A percentile compares a stretch with the other conserved stretches of the same genome.
Evolutionary conservation across 1,140 invertebrate genomes (phyloP).

Genomic region (Calycopis cecrops): DNA sequence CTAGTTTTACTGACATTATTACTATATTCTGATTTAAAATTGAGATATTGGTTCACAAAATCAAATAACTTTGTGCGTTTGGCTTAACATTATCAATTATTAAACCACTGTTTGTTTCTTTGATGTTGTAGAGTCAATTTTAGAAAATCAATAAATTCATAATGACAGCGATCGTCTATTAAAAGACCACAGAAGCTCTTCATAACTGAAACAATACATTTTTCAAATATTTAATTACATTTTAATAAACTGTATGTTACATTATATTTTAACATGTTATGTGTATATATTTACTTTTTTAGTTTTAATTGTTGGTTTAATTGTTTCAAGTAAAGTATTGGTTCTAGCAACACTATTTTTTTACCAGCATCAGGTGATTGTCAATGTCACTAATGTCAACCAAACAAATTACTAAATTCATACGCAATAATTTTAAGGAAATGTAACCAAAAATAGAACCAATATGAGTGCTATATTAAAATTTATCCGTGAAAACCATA

Average conservation of each 20-base stretch:
- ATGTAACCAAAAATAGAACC: constrained; percentile 59
- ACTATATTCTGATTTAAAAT: too few relatives aligned
- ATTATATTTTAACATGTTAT: too few relatives aligned
- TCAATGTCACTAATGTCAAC: constrained; percentile 36
- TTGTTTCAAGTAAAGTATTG: not conserved
- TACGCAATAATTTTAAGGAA: constrained; percentile 35
- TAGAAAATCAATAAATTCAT: constrained; percentile 27
- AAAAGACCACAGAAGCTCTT: too few relatives aligned
- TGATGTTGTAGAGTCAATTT: not conserved
- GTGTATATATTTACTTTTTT: too few relatives aligned
- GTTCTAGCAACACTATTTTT: constrained; percentile 3
- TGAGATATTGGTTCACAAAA: not conserved
- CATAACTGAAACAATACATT: too few relatives aligned
- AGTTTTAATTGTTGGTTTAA: too few relatives aligned
- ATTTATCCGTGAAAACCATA: constrained; percentile 78
- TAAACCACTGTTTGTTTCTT: constrained; percentile 7
- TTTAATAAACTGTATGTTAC: not conserved
- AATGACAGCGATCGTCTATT: not conserved
- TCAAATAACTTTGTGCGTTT: constrained; percentile 1
- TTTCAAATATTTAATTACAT: not conserved
- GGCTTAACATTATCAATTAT: constrained; percentile 3
- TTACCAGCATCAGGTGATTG: constrained; percentile 22
- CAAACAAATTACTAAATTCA: constrained; percentile 54
- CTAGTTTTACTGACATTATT: constrained; percentile 11
- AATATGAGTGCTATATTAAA: constrained; percentile 77